Base-by-base conservation (phyloP, 1,140 invertebrate species). In the Drosophila takahashii region DNA sequence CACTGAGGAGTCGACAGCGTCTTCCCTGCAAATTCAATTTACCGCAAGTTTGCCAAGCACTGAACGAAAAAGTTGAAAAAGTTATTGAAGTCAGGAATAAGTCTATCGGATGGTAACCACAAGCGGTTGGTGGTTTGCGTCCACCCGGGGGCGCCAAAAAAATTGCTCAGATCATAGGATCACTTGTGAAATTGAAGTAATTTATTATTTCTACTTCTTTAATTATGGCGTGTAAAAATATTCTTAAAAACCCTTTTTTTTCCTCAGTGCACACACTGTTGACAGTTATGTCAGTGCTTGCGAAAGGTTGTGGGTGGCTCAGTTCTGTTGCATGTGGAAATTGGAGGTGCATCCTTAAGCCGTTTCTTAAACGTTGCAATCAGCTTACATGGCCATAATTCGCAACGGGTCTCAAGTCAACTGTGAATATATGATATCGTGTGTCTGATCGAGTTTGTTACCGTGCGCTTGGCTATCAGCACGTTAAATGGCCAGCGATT, bases 21-120 rank as follows among this genome's bases (percentile, higher is more conserved):
- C 60, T 74, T 64, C 50, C 39, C 54, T 47, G 74, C 41, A 87
- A 87, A 86, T 87, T 86, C 57, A 81, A 86, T 87, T 86, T 80
- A 45, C 56, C 18, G 50, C 77, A 85, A 79, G 52, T 71, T 71
- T 51, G 52, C 11, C 29, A 36, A n/a, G 29, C 59, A 58, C 48
- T 36, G 42, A 34, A 45, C 44, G 51, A 62, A 59, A 22, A 26
- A 5, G 2, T 4, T 1, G 7, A 9, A n/a, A 7, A 27, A 47
- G 13, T 47, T 47, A 7, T 27, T n/a, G 1, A 13, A 9, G 11
- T 26, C 3, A 10, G 1, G n/a, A 48, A 48, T 4, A 29, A 50
- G 22, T 32, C 1, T 32, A 15, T 16, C 0, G 15, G 9, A 8
- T 29, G 8, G 8, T 15, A 29, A 48, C 13, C 0, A 16, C 22